phyloP scores from a whole-genome alignment of 1,140 invertebrate species.

The Drosophila arawakana region DNA sequence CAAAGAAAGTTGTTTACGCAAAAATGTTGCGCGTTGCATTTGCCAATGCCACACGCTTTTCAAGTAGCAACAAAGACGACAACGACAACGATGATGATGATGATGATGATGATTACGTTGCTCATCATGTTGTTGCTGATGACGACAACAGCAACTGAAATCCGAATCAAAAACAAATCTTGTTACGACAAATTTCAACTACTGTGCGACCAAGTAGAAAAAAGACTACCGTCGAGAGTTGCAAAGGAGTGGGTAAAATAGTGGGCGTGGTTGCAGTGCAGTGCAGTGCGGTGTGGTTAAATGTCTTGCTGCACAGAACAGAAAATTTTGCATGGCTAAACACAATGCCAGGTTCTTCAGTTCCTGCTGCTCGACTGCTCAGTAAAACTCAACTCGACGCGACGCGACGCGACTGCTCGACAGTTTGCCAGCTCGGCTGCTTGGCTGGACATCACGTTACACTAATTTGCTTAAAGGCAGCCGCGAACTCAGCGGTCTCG shows the following conservation, averaged over 20 bases:
- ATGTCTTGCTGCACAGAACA: conserved; percentile 69
- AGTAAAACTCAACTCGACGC: too few relatives aligned
- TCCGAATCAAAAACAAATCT: conserved; percentile 80
- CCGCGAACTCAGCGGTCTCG: conserved; percentile 29
- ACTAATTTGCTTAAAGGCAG: conserved; percentile 80
- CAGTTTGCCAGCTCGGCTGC: conserved; percentile 3
- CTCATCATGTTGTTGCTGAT: conserved; percentile 1
- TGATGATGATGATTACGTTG: neutral
- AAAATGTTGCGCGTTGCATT: conserved; percentile 59
- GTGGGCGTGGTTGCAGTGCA: neutral
- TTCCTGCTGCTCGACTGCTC: conserved; percentile 21
- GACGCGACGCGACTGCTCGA: neutral
- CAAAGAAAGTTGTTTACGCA: conserved; percentile 73
- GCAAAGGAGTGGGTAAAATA: conserved; percentile 4
- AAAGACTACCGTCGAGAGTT: conserved; percentile 57
- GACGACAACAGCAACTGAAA: conserved; percentile 20
- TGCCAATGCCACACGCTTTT: conserved; percentile 41
- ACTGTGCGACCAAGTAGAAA: conserved; percentile 75
- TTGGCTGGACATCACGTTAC: conserved; percentile 34
- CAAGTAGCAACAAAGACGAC: conserved; percentile 25
- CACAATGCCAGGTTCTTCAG: conserved; percentile 62
- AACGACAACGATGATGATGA: neutral
- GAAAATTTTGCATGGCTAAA: conserved; percentile 70
- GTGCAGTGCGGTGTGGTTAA: conserved; percentile 1
- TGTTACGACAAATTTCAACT: conserved; percentile 74